phyloP scores from a whole-genome alignment of 2,113 vertebrate species.

The Jacana jacana region DNA sequence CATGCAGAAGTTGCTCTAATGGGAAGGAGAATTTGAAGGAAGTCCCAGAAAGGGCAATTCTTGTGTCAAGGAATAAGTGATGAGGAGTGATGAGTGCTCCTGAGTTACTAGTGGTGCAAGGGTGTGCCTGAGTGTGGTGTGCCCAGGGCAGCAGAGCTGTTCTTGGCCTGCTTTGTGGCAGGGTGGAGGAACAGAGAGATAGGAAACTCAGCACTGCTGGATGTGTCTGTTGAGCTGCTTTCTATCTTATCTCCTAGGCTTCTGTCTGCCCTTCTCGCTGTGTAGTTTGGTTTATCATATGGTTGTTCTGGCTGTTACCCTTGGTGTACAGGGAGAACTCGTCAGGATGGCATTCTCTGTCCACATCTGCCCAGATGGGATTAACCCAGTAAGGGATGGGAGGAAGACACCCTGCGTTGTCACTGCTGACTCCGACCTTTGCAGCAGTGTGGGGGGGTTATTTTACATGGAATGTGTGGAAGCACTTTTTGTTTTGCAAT shows the following conservation, averaged over 20 bases:
- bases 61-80: background rate
- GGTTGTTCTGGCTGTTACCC: background rate
- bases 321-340: background rate
- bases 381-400: background rate
- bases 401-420: accelerated
- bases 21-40: background rate
- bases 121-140: background rate
- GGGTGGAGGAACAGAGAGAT: background rate
- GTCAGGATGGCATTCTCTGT: background rate
- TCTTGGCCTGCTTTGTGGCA: background rate
- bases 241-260: background rate
- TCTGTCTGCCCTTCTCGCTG: background rate
- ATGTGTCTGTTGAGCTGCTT: background rate
- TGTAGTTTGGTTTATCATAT: background rate
- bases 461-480: background rate
- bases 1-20: background rate
- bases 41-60: background rate
- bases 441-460: background rate
- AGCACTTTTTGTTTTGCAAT: background rate
- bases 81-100: background rate
- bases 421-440: background rate
- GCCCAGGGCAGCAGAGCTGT: background rate
- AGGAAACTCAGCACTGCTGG: background rate
- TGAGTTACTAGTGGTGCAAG: background rate
- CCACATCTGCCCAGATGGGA: background rate